phyloP scores from a whole-genome alignment of 2,113 vertebrate genomes.

The Cisticola juncidis region DNA sequence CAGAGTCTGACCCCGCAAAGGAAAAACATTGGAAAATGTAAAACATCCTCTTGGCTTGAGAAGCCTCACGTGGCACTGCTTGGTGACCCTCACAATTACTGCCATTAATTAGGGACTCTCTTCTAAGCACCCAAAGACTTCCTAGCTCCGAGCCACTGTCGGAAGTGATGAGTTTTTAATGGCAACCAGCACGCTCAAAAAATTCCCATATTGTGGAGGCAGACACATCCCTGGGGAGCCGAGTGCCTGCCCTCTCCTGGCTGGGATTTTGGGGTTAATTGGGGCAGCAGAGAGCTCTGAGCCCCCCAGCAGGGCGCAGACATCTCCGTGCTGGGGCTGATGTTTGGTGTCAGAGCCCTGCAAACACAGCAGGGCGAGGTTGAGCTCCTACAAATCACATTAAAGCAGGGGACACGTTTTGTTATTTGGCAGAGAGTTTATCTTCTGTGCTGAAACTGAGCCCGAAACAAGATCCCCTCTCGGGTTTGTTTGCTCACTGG shows the following conservation, averaged over 20 bases:
- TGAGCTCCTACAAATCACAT: constrained; percentile 36
- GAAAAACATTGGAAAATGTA: background rate
- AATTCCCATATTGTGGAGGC: constrained; percentile 39
- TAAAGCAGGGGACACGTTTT: constrained; percentile 3
- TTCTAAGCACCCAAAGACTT: constrained; percentile 8
- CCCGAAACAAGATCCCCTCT: constrained; percentile 4
- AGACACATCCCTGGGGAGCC: background rate
- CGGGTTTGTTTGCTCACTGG: constrained; percentile 29
- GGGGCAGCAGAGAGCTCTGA: background rate
- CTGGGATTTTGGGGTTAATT: constrained; percentile 43
- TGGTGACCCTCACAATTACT: background rate
- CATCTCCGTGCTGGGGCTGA: background rate
- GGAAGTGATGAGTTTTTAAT: constrained; percentile 57
- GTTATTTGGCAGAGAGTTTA: constrained; percentile 41
- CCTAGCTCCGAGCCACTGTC: constrained; percentile 28
- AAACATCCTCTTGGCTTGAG: background rate
- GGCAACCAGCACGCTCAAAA: background rate
- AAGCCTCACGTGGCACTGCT: background rate
- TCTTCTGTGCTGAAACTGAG: constrained; percentile 42
- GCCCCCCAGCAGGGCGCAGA: background rate
- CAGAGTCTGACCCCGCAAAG: background rate
- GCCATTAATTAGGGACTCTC: background rate
- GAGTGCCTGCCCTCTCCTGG: constrained; percentile 20
- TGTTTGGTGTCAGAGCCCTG: constrained; percentile 30
- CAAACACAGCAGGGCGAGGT: constrained; percentile 29